A percentile compares a stretch with the other conserved stretches of the same genome.
These are phyloP conservation scores for Caenorhabditis becei DNA, from an alignment of 2,888 invertebrate species.

Conservation along the genomic window DNA sequence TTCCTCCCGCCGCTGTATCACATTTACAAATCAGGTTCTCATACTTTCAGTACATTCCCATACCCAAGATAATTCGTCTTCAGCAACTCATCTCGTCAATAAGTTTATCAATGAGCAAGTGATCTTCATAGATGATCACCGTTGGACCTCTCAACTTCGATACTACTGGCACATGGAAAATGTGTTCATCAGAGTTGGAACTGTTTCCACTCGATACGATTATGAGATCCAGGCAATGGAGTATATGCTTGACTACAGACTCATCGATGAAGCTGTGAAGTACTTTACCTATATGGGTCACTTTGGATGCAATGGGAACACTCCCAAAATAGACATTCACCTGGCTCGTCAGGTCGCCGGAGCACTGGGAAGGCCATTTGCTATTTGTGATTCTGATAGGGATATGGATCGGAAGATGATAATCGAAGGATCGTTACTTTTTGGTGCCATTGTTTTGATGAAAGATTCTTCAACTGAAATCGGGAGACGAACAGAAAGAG, in stretches of 20 bases:
- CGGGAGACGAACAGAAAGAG: constrained; percentile 39
- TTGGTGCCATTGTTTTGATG: constrained; percentile 46
- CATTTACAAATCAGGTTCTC: constrained; percentile 37
- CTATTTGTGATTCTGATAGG: constrained; percentile 44
- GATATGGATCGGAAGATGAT: constrained; percentile 47
- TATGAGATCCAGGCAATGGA: constrained; percentile 57
- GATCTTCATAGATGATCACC: constrained; percentile 53
- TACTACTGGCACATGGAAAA: constrained; percentile 72
- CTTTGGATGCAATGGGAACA: constrained; percentile 43
- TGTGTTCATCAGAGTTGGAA: constrained; percentile 66
- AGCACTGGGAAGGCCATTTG: constrained; percentile 50
- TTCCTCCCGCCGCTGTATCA: constrained; percentile 40
- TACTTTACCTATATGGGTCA: constrained; percentile 49
- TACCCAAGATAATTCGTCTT: no score
- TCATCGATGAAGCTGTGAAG: constrained; percentile 47
- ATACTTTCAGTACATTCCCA: no score
- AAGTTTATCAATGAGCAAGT: constrained; percentile 53
- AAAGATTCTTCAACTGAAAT: constrained; percentile 1
- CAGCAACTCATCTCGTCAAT: constrained; percentile 35
- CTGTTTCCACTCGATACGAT: constrained; percentile 60
- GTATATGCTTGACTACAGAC: constrained; percentile 24
- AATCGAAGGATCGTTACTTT: constrained; percentile 49
- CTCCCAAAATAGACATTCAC: not conserved
- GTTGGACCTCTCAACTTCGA: constrained; percentile 59
- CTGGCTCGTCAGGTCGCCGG: constrained; percentile 27